These are phyloP conservation scores for Macquaria australasica DNA, from an alignment of 2,113 vertebrate species.

Conservation along the genomic window DNA sequence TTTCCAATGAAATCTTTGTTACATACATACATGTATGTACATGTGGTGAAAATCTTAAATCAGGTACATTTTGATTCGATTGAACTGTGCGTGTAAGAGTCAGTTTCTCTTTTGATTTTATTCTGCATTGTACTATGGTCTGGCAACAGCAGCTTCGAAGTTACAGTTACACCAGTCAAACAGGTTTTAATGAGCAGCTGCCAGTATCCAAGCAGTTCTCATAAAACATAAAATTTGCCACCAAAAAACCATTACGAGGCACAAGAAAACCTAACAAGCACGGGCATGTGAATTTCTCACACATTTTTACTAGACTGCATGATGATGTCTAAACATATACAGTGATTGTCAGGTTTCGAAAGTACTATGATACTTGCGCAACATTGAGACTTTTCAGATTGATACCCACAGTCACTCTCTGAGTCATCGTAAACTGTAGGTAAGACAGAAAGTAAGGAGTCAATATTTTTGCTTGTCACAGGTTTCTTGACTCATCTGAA, in stretches of 20 bases:
- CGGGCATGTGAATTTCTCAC: background rate
- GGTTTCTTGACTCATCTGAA: conserved; percentile 54
- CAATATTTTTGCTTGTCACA: conserved; percentile 13
- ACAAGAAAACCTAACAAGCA: background rate
- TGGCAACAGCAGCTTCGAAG: background rate
- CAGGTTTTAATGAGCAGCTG: conserved; percentile 45
- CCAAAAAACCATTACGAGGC: background rate
- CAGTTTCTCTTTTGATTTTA: background rate
- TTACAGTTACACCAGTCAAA: conserved; percentile 25
- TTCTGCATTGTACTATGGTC: background rate
- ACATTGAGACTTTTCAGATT: conserved; percentile 29
- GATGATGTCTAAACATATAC: background rate
- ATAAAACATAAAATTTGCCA: background rate
- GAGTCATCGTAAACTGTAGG: conserved; percentile 49
- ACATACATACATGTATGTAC: background rate
- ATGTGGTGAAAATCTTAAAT: background rate
- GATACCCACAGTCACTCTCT: conserved; percentile 41
- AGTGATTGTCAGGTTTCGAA: background rate
- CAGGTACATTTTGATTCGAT: background rate
- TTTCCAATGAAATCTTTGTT: background rate
- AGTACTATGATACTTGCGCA: conserved; percentile 29
- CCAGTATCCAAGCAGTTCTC: background rate
- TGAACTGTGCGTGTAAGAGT: background rate
- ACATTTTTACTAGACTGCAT: background rate
- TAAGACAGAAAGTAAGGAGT: background rate